These are phyloP conservation scores for Drosophila mulleri DNA, from an alignment of 2,888 invertebrate genomes.

Conservation along the genomic window DNA sequence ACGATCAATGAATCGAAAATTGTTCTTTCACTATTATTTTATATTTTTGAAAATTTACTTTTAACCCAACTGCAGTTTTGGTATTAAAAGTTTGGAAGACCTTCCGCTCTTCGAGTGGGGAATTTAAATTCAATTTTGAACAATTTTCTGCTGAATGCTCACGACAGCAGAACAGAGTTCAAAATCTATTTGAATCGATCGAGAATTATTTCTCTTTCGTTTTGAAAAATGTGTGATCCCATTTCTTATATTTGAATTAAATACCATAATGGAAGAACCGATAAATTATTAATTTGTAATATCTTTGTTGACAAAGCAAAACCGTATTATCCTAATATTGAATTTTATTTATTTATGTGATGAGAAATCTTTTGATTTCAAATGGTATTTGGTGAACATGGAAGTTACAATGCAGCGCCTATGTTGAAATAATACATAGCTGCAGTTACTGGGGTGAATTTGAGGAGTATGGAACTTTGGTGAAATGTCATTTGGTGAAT, in stretches of 20 bases:
- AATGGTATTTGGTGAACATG: slow-evolving; percentile 13
- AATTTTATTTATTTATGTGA: background rate
- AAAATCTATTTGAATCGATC: slow-evolving; percentile 47
- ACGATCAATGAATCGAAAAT: slow-evolving; percentile 44
- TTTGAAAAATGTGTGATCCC: slow-evolving; percentile 61
- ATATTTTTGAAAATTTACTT: background rate
- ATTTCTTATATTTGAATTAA: slow-evolving; percentile 36
- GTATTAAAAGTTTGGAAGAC: slow-evolving; percentile 19
- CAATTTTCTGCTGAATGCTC: slow-evolving; percentile 83
- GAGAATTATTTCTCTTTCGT: slow-evolving; percentile 3
- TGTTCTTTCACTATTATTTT: slow-evolving; percentile 4
- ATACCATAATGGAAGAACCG: slow-evolving; percentile 71
- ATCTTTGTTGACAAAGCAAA: slow-evolving; percentile 36
- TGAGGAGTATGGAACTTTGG: background rate
- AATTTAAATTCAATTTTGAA: slow-evolving; percentile 49
- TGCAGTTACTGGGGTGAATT: background rate
- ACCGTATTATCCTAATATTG: background rate
- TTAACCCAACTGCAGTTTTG: slow-evolving; percentile 70
- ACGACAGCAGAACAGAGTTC: slow-evolving; percentile 81
- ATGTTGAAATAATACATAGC: background rate
- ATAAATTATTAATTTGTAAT: slow-evolving; percentile 36
- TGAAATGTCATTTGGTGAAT: slow-evolving; percentile 18
- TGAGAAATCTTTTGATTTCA: slow-evolving; percentile 1
- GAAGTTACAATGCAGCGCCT: background rate
- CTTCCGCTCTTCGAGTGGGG: slow-evolving; percentile 13